Evolutionary conservation across 2,888 invertebrate genomes (phyloP).

Genomic region (Leucoma salicis): DNA sequence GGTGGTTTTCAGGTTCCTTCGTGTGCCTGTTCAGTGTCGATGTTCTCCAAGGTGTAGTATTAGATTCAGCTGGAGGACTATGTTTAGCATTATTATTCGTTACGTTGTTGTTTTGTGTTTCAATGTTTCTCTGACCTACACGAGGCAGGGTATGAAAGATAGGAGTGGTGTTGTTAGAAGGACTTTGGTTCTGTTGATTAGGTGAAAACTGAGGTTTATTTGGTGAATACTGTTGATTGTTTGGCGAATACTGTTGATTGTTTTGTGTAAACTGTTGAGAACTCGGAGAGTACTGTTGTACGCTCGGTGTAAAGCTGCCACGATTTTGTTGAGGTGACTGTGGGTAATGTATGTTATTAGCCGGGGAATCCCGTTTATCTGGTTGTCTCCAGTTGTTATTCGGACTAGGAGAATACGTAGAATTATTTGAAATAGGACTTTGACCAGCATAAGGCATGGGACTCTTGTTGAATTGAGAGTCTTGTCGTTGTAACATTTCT

Average conservation of each 20-base stretch:
- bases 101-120: slow-evolving; percentile 50
- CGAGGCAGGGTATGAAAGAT: slow-evolving; percentile 68
- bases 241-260: slow-evolving; percentile 42
- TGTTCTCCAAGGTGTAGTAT: slow-evolving; percentile 67
- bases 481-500: slow-evolving; percentile 70
- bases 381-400: slow-evolving; percentile 77
- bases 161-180: slow-evolving; percentile 46
- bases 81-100: slow-evolving; percentile 52
- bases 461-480: slow-evolving; percentile 78
- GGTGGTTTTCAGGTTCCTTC: slow-evolving; percentile 52
- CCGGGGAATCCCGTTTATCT: slow-evolving; percentile 70
- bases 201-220: slow-evolving; percentile 44
- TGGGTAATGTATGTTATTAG: slow-evolving; percentile 42
- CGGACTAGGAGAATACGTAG: slow-evolving; percentile 66
- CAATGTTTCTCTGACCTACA: slow-evolving; percentile 56
- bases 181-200: slow-evolving; percentile 49
- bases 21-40: slow-evolving; percentile 62
- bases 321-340: slow-evolving; percentile 36
- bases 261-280: slow-evolving; percentile 51
- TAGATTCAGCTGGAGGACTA: slow-evolving; percentile 48
- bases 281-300: slow-evolving; percentile 54
- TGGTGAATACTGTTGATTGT: slow-evolving; percentile 52
- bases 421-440: slow-evolving; percentile 55
- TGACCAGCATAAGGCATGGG: slow-evolving; percentile 70
- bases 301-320: slow-evolving; percentile 47